These are phyloP conservation scores for Prionchulus punctatus DNA, from an alignment of 2,888 invertebrate species.

Conservation along the genomic window DNA sequence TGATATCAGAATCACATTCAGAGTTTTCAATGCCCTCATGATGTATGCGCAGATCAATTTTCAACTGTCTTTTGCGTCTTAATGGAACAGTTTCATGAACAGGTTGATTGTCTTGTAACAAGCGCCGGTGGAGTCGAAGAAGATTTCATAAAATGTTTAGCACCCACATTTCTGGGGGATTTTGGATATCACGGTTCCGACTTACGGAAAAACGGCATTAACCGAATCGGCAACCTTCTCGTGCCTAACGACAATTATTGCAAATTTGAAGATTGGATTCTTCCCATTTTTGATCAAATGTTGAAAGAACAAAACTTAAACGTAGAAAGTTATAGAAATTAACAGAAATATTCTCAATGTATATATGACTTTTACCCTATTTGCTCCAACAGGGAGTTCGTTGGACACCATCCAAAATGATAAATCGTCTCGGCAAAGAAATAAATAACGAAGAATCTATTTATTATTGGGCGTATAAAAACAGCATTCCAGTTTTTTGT, in stretches of 20 bases:
- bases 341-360: background rate
- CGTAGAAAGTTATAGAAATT: background rate
- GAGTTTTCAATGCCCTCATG: no score
- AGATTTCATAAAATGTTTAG: conserved; percentile 93
- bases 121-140: conserved; percentile 97
- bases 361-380: background rate
- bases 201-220: conserved; percentile 67
- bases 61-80: no score
- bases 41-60: no score
- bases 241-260: conserved; percentile 98
- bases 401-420: conserved; percentile 84
- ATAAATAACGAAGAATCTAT: conserved; percentile 80
- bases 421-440: conserved; percentile 64
- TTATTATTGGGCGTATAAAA: conserved; percentile 88
- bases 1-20: background rate
- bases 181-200: conserved; percentile 42
- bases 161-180: conserved; percentile 79
- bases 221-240: conserved; percentile 76
- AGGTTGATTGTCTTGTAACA: conserved; percentile 87
- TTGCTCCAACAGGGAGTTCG: conserved; percentile 34
- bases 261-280: conserved; percentile 89
- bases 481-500: conserved; percentile 90
- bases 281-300: conserved; percentile 78
- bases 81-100: conserved; percentile 21
- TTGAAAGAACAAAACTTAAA: conserved; percentile 57